phyloP scores from a whole-genome alignment of 2,888 invertebrate species.

The Scaptomyza reducta region DNA sequence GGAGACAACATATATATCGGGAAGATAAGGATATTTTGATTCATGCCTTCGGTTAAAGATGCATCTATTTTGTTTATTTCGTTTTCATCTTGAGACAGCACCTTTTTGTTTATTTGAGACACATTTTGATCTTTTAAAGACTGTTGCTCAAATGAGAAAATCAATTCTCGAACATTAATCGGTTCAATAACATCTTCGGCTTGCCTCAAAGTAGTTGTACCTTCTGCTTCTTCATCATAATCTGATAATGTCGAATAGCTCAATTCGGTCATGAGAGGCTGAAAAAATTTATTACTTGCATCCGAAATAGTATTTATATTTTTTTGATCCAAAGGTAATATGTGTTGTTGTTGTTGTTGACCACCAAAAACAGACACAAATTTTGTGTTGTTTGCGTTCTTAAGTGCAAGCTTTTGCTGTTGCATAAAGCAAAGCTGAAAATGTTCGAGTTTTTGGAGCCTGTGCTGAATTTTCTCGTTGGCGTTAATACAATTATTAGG shows the following conservation, averaged over 20 bases:
- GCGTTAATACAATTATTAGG: conserved; percentile 5
- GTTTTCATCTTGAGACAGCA: conserved; percentile 7
- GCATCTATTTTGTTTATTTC: not conserved
- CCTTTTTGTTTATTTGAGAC: not conserved
- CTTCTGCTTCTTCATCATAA: not conserved
- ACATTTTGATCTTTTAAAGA: conserved; percentile 64
- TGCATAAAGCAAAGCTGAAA: conserved; percentile 59
- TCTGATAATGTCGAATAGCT: not conserved
- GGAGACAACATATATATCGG: not conserved
- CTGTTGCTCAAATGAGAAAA: conserved; percentile 87
- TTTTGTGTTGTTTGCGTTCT: conserved; percentile 6
- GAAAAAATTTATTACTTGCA: not conserved
- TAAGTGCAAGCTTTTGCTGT: conserved; percentile 39
- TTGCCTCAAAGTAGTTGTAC: not conserved
- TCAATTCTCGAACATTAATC: conserved; percentile 85
- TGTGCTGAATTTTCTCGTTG: conserved; percentile 54
- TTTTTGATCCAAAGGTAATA: not conserved
- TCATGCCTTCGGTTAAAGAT: conserved; percentile 27
- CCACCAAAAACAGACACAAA: not conserved
- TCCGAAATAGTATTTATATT: not conserved
- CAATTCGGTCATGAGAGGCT: not conserved
- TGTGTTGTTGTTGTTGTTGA: not conserved
- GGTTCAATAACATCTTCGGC: conserved; percentile 4
- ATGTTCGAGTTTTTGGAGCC: conserved; percentile 66
- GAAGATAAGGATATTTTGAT: not conserved